Evolutionary conservation across 23 tunicate genomes (phyloP), one percentile per base, ranked within the genome.

Genomic region (Styela clava): DNA sequence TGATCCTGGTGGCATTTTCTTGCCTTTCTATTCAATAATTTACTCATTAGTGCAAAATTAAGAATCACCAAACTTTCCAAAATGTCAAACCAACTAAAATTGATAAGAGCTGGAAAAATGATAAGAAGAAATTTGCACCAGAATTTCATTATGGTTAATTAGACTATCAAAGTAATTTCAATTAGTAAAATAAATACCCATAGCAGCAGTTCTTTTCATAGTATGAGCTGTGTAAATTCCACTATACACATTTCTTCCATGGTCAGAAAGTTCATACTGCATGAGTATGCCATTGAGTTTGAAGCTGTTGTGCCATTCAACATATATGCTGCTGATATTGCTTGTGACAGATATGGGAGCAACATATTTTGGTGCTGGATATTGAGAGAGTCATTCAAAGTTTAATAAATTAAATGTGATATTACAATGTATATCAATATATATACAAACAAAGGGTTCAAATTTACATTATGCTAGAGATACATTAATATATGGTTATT

Each of bases 241-340:
- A 33, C 61, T 69, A 26, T 70, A 70, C 12, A 93, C 56, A 20
- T 51, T 65, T 5, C 68, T 79, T 16, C 84, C 78, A 12, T 74
- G 64, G 44, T 93, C 98, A 18, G 71, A 24, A 52, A 93, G 74
- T 69, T 93, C 93, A 51, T 79, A 93, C 18, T 81, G 84, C 56
- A 61, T 37, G 52, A 93, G 78, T 9, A 68, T 85, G 70, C 98
- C 81, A 86, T 93, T 93, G 32, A 93, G 81, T 25, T 34, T 35
- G 61, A 93, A 93, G 20, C 85, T 52, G 28, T 29, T 65, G 24
- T 72, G 64, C 98, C 98, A 93, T 2, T 74, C 52, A 35, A 93
- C 35, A 25, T 69, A 69, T 44, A 93, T 79, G 31, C 28, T 52
- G 78, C 85, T 84, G 72, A 87, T 88, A 86, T 93, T 93, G 71